Percentiles rank a stretch among this genome's conserved stretches.
Evolutionary conservation across 2,797 vertebrate genomes (phyloP).

Genomic region (Zalophus californianus): DNA sequence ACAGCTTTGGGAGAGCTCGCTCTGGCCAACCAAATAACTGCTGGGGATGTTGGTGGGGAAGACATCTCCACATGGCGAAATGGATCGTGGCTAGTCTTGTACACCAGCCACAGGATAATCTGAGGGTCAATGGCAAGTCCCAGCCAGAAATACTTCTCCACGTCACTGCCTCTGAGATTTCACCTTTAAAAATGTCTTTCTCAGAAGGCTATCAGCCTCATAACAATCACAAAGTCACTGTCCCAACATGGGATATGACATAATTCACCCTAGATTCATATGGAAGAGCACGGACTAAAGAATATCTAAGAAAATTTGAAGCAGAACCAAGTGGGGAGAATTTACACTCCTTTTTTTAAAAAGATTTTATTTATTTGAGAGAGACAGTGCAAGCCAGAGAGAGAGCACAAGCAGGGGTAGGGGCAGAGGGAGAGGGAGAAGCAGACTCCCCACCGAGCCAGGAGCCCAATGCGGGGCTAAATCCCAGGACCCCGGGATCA

Average conservation of each 20-base stretch:
- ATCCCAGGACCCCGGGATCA: neutral
- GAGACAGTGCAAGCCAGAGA: too few relatives aligned
- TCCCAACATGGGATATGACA: neutral
- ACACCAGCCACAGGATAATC: neutral
- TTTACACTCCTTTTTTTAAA: neutral
- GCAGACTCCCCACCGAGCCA: too few relatives aligned
- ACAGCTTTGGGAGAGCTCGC: neutral
- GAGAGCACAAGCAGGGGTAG: too few relatives aligned
- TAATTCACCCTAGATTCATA: neutral
- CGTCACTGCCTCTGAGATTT: neutral
- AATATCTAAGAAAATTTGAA: neutral
- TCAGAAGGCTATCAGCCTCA: neutral
- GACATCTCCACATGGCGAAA: neutral
- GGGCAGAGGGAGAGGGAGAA: too few relatives aligned
- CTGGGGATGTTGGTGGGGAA: neutral
- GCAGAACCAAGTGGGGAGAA: neutral
- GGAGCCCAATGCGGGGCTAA: accelerated
- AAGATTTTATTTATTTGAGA: too few relatives aligned
- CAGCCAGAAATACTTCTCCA: neutral
- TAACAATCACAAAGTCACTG: neutral
- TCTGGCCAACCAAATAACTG: neutral
- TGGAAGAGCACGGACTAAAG: neutral
- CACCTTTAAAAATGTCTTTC: neutral
- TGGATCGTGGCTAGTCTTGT: neutral
- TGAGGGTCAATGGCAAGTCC: neutral